Conservation (phyloP, 2,888 invertebrate species). For the Andrena praecox region DNA sequence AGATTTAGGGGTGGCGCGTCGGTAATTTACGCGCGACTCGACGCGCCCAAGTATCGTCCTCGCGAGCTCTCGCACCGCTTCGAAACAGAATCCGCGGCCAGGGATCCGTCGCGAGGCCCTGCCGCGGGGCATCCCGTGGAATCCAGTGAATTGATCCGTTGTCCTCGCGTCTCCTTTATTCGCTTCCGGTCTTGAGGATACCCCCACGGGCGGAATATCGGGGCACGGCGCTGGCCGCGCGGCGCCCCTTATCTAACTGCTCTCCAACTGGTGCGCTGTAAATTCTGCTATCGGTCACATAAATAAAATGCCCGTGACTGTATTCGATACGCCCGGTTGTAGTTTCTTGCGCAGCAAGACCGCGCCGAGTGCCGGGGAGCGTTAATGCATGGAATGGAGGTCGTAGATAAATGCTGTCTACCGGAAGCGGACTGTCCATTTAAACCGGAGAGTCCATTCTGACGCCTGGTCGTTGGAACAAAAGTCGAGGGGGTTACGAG, state of each 20-base stretch:
- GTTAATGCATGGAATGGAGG: slow-evolving; percentile 24
- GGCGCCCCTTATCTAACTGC: slow-evolving; percentile 33
- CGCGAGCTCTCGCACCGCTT: neutral
- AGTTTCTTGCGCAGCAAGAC: neutral
- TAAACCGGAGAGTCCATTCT: slow-evolving; percentile 6
- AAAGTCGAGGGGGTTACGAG: too few species aligned
- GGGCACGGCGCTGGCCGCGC: neutral
- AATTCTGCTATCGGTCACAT: slow-evolving; percentile 41
- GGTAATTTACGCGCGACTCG: neutral
- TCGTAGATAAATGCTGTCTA: slow-evolving; percentile 17
- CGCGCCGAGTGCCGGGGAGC: neutral
- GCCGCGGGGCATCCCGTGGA: slow-evolving; percentile 35
- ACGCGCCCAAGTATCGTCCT: too few species aligned
- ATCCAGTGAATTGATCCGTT: slow-evolving; percentile 43
- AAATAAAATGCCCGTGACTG: slow-evolving; percentile 40
- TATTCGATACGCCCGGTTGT: slow-evolving; percentile 27
- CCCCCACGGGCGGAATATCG: slow-evolving; percentile 3
- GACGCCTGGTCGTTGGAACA: neutral
- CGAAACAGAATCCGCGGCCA: neutral
- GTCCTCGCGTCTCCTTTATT: slow-evolving; percentile 25
- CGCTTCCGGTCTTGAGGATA: slow-evolving; percentile 31
- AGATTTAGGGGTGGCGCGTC: neutral
- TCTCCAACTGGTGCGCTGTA: slow-evolving; percentile 18
- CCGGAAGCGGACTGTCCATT: slow-evolving; percentile 28
- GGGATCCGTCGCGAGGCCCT: neutral